These are phyloP conservation scores for Subacronicta megacephala DNA, from an alignment of 2,888 invertebrate genomes.

Conservation along the genomic window DNA sequence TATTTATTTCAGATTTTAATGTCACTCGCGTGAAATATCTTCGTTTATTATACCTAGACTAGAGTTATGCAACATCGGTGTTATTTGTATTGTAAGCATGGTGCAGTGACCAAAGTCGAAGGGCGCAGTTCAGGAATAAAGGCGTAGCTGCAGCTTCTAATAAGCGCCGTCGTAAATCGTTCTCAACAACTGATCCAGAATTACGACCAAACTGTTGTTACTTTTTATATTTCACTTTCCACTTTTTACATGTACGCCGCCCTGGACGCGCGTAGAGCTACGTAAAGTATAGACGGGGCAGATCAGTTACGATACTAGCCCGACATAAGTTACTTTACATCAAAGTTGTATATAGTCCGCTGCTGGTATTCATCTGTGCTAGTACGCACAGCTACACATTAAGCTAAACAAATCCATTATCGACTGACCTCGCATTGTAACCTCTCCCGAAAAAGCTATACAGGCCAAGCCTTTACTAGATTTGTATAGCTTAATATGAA, in stretches of 20 bases:
- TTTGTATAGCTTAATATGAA: too few relatives aligned
- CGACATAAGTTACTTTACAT: too few relatives aligned
- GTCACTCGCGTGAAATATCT: background rate
- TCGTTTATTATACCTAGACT: too few relatives aligned
- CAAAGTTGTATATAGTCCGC: too few relatives aligned
- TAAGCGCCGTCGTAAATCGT: slow-evolving; percentile 81
- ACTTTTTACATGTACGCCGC: slow-evolving; percentile 78
- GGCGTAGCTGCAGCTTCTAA: slow-evolving; percentile 64
- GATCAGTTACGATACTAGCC: too few relatives aligned
- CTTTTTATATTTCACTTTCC: slow-evolving; percentile 86
- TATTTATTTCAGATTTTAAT: background rate
- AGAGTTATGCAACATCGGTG: background rate
- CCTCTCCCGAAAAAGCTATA: too few relatives aligned
- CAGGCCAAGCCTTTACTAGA: too few relatives aligned
- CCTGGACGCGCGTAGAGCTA: slow-evolving; percentile 59
- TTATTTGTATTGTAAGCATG: slow-evolving; percentile 22
- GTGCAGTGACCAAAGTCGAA: slow-evolving; percentile 48
- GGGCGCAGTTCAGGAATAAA: slow-evolving; percentile 62
- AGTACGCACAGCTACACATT: too few relatives aligned
- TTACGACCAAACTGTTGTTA: slow-evolving; percentile 76
- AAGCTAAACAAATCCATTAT: too few relatives aligned
- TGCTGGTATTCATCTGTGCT: too few relatives aligned
- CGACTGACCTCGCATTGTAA: too few relatives aligned
- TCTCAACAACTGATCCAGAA: slow-evolving; percentile 77
- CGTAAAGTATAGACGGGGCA: slow-evolving; percentile 19